Evolutionary conservation across 2,113 vertebrate species (phyloP).

Genomic region (Gorsachius goisagi): DNA sequence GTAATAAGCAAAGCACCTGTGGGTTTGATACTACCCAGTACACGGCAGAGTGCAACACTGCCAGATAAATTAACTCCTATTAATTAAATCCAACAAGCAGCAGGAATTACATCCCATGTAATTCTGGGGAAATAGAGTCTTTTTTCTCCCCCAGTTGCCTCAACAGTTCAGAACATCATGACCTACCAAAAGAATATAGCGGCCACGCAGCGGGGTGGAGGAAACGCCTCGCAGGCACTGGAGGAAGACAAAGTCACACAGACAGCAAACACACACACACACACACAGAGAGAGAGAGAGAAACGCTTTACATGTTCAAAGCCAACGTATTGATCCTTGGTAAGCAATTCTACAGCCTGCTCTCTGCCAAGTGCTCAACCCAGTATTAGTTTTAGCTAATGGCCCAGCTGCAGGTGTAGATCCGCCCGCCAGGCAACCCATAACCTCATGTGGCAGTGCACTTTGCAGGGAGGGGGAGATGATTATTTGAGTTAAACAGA

Average conservation of each 20-base stretch:
- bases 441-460: rapidly evolving
- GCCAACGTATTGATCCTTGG: not conserved
- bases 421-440: not conserved
- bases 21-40: not conserved
- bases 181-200: not conserved
- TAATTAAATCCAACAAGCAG: not conserved
- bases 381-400: not conserved
- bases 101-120: not conserved
- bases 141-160: not conserved
- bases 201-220: rapidly evolving
- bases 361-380: not conserved
- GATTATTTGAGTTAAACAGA: not conserved
- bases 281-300: too few species aligned
- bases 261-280: not conserved
- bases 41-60: not conserved
- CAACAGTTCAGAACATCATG: not conserved
- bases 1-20: not conserved
- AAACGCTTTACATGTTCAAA: not conserved
- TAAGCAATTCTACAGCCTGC: not conserved
- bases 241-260: not conserved
- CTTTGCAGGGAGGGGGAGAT: not conserved
- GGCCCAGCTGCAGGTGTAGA: not conserved
- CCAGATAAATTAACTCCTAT: not conserved
- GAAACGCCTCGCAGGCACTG: not conserved
- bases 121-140: not conserved